These are phyloP conservation scores for Coccyzus lansbergi DNA, from an alignment of 2,797 vertebrate genomes.

Conservation along the genomic window DNA sequence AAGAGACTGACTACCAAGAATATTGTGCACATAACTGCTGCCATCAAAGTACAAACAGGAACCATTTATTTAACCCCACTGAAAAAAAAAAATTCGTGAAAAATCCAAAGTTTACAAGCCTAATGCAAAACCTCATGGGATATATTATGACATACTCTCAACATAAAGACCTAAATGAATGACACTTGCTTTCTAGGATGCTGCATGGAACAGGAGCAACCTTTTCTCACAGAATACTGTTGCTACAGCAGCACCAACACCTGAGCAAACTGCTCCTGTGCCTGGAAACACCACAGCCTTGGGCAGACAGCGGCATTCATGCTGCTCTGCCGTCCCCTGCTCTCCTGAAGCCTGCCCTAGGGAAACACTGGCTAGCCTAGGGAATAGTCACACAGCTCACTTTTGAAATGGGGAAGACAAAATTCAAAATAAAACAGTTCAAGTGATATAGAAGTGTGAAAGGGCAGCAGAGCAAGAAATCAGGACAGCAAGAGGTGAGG, in stretches of 20 bases:
- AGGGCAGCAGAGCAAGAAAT: background rate
- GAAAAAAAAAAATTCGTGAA: background rate
- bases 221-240: background rate
- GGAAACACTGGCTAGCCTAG: background rate
- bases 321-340: background rate
- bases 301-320: background rate
- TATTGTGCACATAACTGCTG: background rate
- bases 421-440: background rate
- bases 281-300: background rate
- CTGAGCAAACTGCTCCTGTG: background rate
- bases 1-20: background rate
- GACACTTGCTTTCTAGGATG: background rate
- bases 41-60: background rate
- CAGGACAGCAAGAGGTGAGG: background rate
- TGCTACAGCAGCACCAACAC: background rate
- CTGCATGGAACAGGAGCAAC: background rate
- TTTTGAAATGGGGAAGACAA: background rate
- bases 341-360: background rate
- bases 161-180: background rate
- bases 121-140: background rate
- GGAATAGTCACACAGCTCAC: background rate
- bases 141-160: background rate
- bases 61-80: background rate
- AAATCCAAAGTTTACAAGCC: background rate
- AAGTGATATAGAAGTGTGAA: background rate